Evolutionary conservation across 2,113 vertebrate species (phyloP).

Genomic region (Nannobrachium achirus): DNA sequence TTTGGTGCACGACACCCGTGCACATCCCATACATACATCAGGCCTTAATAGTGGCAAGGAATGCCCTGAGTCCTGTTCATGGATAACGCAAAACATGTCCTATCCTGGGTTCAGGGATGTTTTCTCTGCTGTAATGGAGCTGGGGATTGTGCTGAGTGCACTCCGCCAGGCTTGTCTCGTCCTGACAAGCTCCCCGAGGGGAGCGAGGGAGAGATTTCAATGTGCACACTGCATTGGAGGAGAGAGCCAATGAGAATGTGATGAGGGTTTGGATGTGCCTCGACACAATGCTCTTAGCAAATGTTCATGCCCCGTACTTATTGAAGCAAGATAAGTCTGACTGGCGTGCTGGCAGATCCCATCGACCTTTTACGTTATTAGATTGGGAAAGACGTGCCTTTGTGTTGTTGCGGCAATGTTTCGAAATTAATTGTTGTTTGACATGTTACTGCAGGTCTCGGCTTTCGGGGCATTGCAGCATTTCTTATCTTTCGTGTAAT

Average conservation of each 20-base stretch:
- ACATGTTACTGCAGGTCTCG: conserved; percentile 20
- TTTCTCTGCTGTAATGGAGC: conserved; percentile 42
- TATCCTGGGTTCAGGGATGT: conserved; percentile 39
- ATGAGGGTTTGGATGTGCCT: neutral
- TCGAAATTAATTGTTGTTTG: neutral
- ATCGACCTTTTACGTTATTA: conserved; percentile 3
- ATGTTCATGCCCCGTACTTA: conserved; percentile 33
- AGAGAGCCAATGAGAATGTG: conserved; percentile 4
- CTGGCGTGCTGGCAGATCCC: conserved; percentile 11
- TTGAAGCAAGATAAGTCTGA: conserved; percentile 40
- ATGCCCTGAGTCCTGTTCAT: conserved; percentile 17
- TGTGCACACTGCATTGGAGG: conserved; percentile 27
- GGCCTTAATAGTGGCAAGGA: conserved; percentile 15
- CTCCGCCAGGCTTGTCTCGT: conserved; percentile 56
- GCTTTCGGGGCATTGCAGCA: neutral
- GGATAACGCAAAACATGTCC: conserved; percentile 35
- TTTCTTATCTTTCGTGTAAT: neutral
- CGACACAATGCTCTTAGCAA: conserved; percentile 18
- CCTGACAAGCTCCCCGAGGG: conserved; percentile 48
- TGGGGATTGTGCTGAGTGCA: conserved; percentile 25
- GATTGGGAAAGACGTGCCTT: conserved; percentile 7
- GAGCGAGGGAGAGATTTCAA: conserved; percentile 7
- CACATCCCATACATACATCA: too few species aligned
- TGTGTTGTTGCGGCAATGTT: conserved; percentile 12
- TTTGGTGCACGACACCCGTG: too few species aligned